Evolutionary conservation across 2,797 vertebrate genomes (phyloP).

Genomic region (Pseudochaenichthys georgianus): DNA sequence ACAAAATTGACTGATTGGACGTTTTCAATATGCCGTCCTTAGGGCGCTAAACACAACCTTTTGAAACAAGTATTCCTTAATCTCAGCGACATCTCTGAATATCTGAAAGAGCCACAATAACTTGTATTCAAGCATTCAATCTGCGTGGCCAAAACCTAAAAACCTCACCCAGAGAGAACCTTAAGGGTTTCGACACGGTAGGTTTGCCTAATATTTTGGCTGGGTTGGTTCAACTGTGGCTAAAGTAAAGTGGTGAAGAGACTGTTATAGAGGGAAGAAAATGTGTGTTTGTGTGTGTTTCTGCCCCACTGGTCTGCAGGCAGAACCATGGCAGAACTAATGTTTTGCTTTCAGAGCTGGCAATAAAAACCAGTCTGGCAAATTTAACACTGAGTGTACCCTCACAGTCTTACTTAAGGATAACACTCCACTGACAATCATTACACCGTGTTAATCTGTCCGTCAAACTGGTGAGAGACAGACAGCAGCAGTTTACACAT

Average conservation of each 20-base stretch:
- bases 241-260: not conserved
- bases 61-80: too few relatives aligned
- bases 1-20: not conserved
- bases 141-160: too few relatives aligned
- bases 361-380: constrained; percentile 16
- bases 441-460: constrained; percentile 66
- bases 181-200: not conserved
- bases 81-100: too few relatives aligned
- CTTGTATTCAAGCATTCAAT: too few relatives aligned
- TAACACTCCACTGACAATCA: constrained; percentile 69
- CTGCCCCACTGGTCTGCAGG: constrained; percentile 12
- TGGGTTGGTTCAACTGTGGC: constrained; percentile 4
- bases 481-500: constrained; percentile 24
- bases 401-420: constrained; percentile 14
- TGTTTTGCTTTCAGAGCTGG: constrained; percentile 23
- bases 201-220: not conserved
- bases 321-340: constrained; percentile 1
- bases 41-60: too few relatives aligned
- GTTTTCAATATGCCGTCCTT: too few relatives aligned
- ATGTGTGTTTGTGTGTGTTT: not conserved
- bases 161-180: too few relatives aligned
- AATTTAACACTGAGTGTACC: constrained; percentile 34
- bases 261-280: not conserved
- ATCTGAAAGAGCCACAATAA: too few relatives aligned
- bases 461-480: constrained; percentile 24